Conservation (phyloP, 2,113 vertebrate species). For the Anarrhichthys ocellatus region DNA sequence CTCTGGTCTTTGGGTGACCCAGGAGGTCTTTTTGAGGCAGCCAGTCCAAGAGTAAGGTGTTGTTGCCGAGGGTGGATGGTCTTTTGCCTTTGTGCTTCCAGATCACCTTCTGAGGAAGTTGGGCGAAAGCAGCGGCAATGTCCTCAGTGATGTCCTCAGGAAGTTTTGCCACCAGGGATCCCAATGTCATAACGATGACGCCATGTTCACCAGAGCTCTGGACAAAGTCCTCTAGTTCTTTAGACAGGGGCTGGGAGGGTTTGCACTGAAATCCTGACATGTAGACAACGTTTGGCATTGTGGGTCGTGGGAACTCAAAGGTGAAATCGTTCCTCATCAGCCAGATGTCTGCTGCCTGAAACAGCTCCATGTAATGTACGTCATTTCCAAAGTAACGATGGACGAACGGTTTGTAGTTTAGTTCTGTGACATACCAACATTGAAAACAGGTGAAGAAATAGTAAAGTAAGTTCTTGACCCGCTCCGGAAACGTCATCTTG, state of each 20-base stretch:
- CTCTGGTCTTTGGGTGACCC: slow-evolving; percentile 69
- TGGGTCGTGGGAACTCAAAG: slow-evolving; percentile 76
- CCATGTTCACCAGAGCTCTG: slow-evolving; percentile 74
- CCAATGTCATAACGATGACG: slow-evolving; percentile 72
- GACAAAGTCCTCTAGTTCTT: slow-evolving; percentile 70
- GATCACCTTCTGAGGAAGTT: slow-evolving; percentile 74
- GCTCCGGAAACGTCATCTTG: slow-evolving; percentile 64
- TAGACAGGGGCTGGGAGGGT: slow-evolving; percentile 66
- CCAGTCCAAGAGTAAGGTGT: slow-evolving; percentile 70
- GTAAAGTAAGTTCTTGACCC: slow-evolving; percentile 49
- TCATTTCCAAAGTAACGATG: slow-evolving; percentile 63
- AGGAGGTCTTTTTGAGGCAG: slow-evolving; percentile 76
- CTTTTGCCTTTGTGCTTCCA: slow-evolving; percentile 70
- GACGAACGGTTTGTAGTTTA: slow-evolving; percentile 63
- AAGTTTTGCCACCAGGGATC: slow-evolving; percentile 67
- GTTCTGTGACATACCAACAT: slow-evolving; percentile 26
- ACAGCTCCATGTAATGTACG: slow-evolving; percentile 73
- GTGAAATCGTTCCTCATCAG: slow-evolving; percentile 77
- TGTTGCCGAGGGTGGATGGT: slow-evolving; percentile 67
- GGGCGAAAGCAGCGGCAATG: slow-evolving; percentile 70
- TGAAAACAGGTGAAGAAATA: slow-evolving; percentile 34
- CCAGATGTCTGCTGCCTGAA: slow-evolving; percentile 75
- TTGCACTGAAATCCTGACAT: slow-evolving; percentile 79
- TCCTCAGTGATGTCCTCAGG: slow-evolving; percentile 64
- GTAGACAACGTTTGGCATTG: slow-evolving; percentile 75